Conservation (phyloP, 2,797 vertebrate genomes). For the Helostoma temminkii region DNA sequence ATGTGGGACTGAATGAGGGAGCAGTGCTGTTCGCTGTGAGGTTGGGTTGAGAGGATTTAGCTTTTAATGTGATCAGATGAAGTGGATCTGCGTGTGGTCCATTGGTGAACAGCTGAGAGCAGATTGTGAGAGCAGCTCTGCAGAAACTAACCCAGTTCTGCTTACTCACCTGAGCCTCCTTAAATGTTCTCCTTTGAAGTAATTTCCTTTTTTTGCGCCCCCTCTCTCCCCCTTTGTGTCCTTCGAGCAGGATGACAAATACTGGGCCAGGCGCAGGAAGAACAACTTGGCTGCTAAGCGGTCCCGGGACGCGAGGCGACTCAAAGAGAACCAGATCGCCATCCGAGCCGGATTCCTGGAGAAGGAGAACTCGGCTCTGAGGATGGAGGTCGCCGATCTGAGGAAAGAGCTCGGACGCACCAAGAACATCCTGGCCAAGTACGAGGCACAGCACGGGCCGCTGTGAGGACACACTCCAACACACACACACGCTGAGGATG, state of each 20-base stretch:
- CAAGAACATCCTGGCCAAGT: constrained; percentile 91
- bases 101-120: too few relatives aligned
- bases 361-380: constrained; percentile 92
- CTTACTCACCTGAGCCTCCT: too few relatives aligned
- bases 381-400: constrained; percentile 91
- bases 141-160: too few relatives aligned
- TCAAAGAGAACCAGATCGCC: constrained; percentile 98
- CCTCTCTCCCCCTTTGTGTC: constrained; percentile 49
- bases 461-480: constrained; percentile 80
- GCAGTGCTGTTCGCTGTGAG: not conserved
- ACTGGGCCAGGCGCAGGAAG: constrained; percentile 96
- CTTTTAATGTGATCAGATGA: constrained; percentile 36
- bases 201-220: constrained; percentile 6
- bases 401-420: constrained; percentile 92
- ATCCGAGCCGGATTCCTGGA: constrained; percentile 93
- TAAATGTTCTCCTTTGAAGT: not conserved
- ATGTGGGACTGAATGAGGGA: constrained; percentile 12
- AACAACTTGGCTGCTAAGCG: constrained; percentile 97
- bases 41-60: constrained; percentile 34
- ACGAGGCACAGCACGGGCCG: constrained; percentile 88
- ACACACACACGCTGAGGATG: constrained; percentile 11
- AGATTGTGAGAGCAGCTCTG: not conserved
- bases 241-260: constrained; percentile 91
- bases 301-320: constrained; percentile 90
- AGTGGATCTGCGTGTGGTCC: constrained; percentile 1